Evolutionary conservation across 23 tunicate species (phyloP), one percentile per base, ranked within the genome.

Genomic region (Botrylloides violaceus): DNA sequence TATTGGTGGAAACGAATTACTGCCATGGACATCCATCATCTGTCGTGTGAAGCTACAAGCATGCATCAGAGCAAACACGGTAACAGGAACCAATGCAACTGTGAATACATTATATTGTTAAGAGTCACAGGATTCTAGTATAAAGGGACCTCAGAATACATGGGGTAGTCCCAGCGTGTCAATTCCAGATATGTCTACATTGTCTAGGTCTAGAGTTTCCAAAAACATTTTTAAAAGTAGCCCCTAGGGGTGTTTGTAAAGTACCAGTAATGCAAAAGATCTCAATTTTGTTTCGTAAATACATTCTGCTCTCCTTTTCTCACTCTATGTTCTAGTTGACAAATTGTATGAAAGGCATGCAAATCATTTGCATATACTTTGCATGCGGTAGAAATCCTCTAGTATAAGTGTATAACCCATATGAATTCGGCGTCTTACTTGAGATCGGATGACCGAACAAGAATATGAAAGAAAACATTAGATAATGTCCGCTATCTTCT

Each of bases 401-500:
- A 49, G n/a, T 0, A 0, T 49, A 49, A 1, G 58, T 49, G n/a
- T 0, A 49, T 21, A 19, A 49, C n/a, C 58, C 20, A 49, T 49
- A 21, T 0, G n/a, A 24, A 60, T 22, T 22, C 28, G 12, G 15
- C 12, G 15, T 15, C 74, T 48, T 18, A 88, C 96, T 63, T 65
- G 96, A 77, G 9, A 88, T 77, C 24, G 96, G 96, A 55, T 78
- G 77, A 23, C 81, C 31, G 1, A 77, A 33, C 34, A 88, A 50
- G 66, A 88, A 88, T 27, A 88, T 82, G 37, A 88, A 27, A 22
- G 96, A 82, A 58, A 36, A 88, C 62, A 88, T 79, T 19, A 88
- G 76, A 50, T 88, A 88, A 59, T 88, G 96, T 21, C 83, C 88
- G 38, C 88, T 82, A 64, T 88, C 96, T 82, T 88, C 96, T 35